phyloP scores from a whole-genome alignment of 2,888 invertebrate genomes.

The Pelosia muscerda region DNA sequence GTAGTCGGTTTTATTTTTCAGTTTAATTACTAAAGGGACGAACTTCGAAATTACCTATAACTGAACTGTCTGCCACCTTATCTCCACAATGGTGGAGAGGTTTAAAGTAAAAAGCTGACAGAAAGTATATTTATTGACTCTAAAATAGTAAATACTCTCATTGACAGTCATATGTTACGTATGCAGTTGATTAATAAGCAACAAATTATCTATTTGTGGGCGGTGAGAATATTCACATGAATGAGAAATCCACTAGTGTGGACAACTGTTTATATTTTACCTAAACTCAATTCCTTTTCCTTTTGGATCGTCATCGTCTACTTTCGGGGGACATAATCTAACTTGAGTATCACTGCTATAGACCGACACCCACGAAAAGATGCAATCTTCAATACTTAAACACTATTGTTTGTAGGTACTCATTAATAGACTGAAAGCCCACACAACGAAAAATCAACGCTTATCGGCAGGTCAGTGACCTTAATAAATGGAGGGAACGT shows the following conservation, averaged over 20 bases:
- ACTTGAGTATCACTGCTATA: not conserved
- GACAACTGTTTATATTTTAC: not conserved
- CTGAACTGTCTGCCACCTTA: too few relatives aligned
- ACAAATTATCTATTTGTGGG: too few relatives aligned
- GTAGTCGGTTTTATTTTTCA: too few relatives aligned
- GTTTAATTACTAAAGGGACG: not conserved
- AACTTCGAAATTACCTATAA: not conserved
- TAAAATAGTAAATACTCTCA: too few relatives aligned
- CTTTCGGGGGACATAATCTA: not conserved
- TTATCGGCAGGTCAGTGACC: conserved; percentile 40
- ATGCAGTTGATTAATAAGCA: too few relatives aligned
- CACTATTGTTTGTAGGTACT: conserved; percentile 61
- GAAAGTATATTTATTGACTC: too few relatives aligned
- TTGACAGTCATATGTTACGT: too few relatives aligned
- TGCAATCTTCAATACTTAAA: conserved; percentile 51
- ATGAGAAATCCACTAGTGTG: not conserved
- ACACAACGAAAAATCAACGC: conserved; percentile 12
- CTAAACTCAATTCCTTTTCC: not conserved
- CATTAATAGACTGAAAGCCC: conserved; percentile 43
- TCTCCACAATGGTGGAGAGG: not conserved
- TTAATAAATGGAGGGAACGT: conserved; percentile 23
- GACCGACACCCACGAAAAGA: conserved; percentile 50
- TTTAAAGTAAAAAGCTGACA: not conserved
- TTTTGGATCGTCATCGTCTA: not conserved
- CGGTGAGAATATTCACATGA: too few relatives aligned